A percentile compares a stretch with the other conserved stretches of the same genome.
phyloP scores from a whole-genome alignment of 2,797 vertebrate species.

The Hozukius guyotensis region DNA sequence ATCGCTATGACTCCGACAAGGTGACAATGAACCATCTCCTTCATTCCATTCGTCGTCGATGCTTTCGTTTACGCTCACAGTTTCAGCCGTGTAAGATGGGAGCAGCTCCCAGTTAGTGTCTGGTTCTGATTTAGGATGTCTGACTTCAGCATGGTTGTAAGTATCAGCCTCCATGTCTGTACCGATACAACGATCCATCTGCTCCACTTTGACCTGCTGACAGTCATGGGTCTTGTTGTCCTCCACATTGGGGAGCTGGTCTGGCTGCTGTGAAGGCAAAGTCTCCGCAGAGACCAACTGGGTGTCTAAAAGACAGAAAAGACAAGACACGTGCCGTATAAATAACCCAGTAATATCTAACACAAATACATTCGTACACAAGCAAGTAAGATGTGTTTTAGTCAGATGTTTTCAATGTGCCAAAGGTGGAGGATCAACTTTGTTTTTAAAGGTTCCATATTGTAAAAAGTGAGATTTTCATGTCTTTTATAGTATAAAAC shows the following conservation, averaged over 20 bases:
- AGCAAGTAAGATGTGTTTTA: background rate
- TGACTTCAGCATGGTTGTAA: background rate
- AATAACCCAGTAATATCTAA: background rate
- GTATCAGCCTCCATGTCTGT: background rate
- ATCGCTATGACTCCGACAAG: background rate
- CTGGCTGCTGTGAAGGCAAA: background rate
- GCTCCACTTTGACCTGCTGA: conserved; percentile 44
- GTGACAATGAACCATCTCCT: background rate
- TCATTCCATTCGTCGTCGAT: background rate
- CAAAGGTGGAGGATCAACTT: background rate
- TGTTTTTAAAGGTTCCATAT: background rate
- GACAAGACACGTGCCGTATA: background rate
- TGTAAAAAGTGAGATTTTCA: no score
- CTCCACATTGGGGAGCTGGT: background rate
- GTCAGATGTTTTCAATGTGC: background rate
- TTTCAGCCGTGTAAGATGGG: background rate
- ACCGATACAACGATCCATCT: conserved; percentile 12
- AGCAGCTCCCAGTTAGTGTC: background rate
- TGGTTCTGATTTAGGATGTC: background rate
- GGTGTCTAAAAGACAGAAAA: background rate
- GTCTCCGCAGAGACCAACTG: background rate
- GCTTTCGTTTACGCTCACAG: background rate
- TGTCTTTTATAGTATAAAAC: no score
- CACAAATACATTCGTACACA: background rate
- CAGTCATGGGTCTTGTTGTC: background rate